Evolutionary conservation across 2,113 vertebrate species (phyloP).

Genomic region (Nesoenas mayeri): DNA sequence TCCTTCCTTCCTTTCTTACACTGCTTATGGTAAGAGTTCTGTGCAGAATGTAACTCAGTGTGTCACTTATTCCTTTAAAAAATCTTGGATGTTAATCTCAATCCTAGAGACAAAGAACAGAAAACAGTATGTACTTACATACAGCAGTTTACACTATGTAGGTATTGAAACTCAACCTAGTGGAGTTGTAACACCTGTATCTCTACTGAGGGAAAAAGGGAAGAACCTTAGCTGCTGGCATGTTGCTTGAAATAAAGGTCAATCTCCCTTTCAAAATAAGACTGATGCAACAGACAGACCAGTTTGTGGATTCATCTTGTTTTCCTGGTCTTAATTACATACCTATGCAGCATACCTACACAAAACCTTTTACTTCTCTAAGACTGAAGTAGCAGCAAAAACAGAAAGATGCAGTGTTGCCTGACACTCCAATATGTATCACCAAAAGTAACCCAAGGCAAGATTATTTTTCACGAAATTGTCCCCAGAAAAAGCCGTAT

Average conservation of each 20-base stretch:
- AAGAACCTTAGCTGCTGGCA: background rate
- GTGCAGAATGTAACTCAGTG: background rate
- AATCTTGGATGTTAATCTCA: background rate
- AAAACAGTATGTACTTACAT: background rate
- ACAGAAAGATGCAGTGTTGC: background rate
- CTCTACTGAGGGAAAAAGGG: background rate
- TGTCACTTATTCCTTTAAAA: background rate
- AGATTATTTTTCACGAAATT: background rate
- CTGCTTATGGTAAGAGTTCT: background rate
- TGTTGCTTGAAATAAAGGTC: background rate
- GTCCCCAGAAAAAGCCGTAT: background rate
- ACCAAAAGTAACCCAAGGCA: background rate
- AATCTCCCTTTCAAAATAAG: background rate
- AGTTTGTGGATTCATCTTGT: background rate
- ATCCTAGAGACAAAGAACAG: background rate
- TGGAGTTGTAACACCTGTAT: background rate
- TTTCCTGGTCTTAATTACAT: background rate
- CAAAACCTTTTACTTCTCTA: background rate
- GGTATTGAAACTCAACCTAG: background rate
- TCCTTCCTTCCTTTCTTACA: background rate
- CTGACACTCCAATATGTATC: background rate
- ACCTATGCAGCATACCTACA: background rate
- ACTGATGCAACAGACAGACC: background rate
- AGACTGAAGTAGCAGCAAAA: fast-evolving
- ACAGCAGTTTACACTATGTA: background rate